Percentiles rank a stretch among this genome's conserved stretches.
Evolutionary conservation across 2,113 vertebrate genomes (phyloP).

Genomic region (Gallinago undulata): DNA sequence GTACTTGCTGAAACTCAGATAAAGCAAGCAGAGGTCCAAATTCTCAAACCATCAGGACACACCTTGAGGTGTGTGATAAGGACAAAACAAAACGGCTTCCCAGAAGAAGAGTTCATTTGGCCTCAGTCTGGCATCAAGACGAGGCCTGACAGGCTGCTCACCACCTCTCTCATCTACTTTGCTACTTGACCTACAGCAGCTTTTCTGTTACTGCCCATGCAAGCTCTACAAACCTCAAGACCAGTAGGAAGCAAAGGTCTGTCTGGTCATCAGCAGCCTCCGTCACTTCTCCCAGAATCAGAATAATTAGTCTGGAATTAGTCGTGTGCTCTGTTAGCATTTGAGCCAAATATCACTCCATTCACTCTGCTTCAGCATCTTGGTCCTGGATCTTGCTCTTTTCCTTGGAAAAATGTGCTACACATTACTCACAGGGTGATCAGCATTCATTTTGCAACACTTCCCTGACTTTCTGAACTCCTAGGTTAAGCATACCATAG

Average conservation of each 20-base stretch:
- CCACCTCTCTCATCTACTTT: background rate
- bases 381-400: background rate
- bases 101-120: background rate
- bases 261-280: background rate
- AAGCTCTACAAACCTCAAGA: background rate
- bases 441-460: background rate
- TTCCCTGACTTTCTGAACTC: background rate
- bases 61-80: background rate
- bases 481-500: background rate
- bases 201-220: background rate
- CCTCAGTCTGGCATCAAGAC: background rate
- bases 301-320: background rate
- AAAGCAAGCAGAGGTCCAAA: background rate
- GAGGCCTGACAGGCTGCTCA: background rate
- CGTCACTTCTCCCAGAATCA: background rate
- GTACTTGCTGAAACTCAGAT: background rate
- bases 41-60: background rate
- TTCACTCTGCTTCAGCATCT: background rate
- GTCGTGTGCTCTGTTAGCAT: background rate
- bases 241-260: background rate
- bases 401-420: background rate
- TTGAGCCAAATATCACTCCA: background rate
- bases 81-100: background rate
- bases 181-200: background rate
- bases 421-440: background rate